Conservation (phyloP, 2,888 invertebrate species). For the Meandrusa payeni region DNA sequence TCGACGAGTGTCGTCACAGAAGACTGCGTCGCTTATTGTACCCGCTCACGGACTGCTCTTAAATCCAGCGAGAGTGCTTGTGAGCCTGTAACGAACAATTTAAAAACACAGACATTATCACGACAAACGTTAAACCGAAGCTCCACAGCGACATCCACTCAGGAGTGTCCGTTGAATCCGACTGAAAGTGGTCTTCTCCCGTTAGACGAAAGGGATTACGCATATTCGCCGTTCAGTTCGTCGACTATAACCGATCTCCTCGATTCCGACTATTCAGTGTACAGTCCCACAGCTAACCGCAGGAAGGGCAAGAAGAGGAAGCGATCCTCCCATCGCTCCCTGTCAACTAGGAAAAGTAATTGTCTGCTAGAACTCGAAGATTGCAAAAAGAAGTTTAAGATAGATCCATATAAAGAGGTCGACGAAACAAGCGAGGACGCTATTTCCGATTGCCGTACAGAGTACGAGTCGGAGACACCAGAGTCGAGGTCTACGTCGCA, state of each 20-base stretch:
- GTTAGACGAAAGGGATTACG: slow-evolving; percentile 74
- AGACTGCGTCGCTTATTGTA: slow-evolving; percentile 71
- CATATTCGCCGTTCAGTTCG: slow-evolving; percentile 75
- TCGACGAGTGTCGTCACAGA: slow-evolving; percentile 48
- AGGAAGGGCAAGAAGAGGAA: slow-evolving; percentile 74
- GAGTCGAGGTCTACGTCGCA: slow-evolving; percentile 43
- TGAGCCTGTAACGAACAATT: slow-evolving; percentile 53
- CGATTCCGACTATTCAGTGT: slow-evolving; percentile 75
- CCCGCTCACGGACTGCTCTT: slow-evolving; percentile 74
- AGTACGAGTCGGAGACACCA: slow-evolving; percentile 53
- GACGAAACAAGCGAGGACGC: slow-evolving; percentile 47
- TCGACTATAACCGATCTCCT: slow-evolving; percentile 71
- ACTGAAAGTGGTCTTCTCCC: slow-evolving; percentile 70
- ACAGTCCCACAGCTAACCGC: slow-evolving; percentile 65
- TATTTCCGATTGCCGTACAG: slow-evolving; percentile 41
- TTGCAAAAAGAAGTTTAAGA: slow-evolving; percentile 75
- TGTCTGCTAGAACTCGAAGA: slow-evolving; percentile 57
- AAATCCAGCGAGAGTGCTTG: slow-evolving; percentile 67
- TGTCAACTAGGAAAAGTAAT: slow-evolving; percentile 63
- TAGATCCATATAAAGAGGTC: slow-evolving; percentile 69
- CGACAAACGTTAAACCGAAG: slow-evolving; percentile 45
- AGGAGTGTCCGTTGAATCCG: slow-evolving; percentile 41
- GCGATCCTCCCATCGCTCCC: slow-evolving; percentile 63
- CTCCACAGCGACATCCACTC: slow-evolving; percentile 45
- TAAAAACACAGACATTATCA: slow-evolving; percentile 43